A percentile compares a stretch with the other conserved stretches of the same genome.
Evolutionary conservation across 2,797 vertebrate genomes (phyloP).

Genomic region (Sebastolobus altivelis): DNA sequence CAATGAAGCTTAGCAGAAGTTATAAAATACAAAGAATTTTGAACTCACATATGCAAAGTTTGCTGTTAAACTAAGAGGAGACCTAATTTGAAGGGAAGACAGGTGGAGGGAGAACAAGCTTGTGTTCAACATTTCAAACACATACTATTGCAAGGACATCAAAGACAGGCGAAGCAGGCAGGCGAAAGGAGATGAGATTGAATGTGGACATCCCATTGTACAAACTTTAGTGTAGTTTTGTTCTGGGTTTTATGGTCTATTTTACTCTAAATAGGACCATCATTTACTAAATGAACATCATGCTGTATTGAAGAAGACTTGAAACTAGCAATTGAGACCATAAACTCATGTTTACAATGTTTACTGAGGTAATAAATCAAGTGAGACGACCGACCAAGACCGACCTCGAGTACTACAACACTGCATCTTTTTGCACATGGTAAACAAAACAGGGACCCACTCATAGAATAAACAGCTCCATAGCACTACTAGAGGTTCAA

Average conservation of each 20-base stretch:
- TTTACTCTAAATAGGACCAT: no score
- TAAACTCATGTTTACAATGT: no score
- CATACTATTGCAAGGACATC: neutral
- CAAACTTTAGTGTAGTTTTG: neutral
- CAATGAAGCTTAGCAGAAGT: neutral
- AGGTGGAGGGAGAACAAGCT: neutral
- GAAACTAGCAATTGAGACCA: no score
- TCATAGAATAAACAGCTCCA: neutral
- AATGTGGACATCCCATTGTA: neutral
- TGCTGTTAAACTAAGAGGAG: neutral
- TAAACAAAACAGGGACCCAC: neutral
- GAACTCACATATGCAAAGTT: neutral
- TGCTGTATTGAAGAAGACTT: no score
- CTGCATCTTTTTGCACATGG: neutral
- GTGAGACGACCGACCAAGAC: no score
- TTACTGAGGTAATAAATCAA: no score
- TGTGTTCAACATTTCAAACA: slow-evolving; percentile 9
- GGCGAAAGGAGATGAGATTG: neutral
- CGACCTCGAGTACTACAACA: no score
- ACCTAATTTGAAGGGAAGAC: neutral
- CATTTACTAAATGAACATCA: no score
- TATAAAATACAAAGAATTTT: neutral
- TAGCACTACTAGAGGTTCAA: no score
- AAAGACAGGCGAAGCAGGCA: neutral
- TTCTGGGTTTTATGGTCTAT: neutral